phyloP scores from a whole-genome alignment of 2,888 invertebrate genomes.

The Oxytorus armatus region DNA sequence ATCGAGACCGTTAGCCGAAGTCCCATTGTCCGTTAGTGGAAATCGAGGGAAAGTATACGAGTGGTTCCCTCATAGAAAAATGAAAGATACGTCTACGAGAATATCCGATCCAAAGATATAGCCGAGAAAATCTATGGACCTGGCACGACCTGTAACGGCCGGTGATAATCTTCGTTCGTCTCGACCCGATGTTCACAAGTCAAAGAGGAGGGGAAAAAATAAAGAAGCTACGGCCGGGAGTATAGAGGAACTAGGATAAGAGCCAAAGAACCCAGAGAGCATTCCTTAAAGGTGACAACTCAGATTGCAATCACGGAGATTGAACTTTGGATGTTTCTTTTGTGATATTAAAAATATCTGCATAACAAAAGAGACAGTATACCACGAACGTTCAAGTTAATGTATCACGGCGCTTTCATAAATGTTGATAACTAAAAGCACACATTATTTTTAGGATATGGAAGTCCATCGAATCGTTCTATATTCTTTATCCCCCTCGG shows the following conservation, averaged over 20 bases:
- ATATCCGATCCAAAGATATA: constrained; percentile 49
- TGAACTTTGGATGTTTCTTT: not conserved
- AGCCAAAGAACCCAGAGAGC: constrained; percentile 21
- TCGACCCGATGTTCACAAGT: constrained; percentile 19
- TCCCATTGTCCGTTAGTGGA: constrained; percentile 31
- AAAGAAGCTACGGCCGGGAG: constrained; percentile 9
- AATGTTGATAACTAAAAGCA: too few species aligned
- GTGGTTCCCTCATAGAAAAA: constrained; percentile 29
- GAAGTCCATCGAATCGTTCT: too few species aligned
- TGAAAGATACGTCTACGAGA: constrained; percentile 46
- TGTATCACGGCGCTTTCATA: too few species aligned
- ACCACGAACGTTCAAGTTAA: not conserved
- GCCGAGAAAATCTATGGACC: constrained; percentile 48
- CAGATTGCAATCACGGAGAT: constrained; percentile 11
- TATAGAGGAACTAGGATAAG: constrained; percentile 23
- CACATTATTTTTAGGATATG: too few species aligned
- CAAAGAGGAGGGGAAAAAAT: not conserved
- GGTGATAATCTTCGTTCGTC: constrained; percentile 47
- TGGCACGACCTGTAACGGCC: constrained; percentile 54
- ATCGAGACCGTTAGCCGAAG: constrained; percentile 31
- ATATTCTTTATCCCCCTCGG: too few species aligned
- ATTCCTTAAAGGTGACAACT: constrained; percentile 35
- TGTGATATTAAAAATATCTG: not conserved
- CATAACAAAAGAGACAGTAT: not conserved
- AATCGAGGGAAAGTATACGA: constrained; percentile 18